Conservation (phyloP, 2,888 invertebrate genomes). For the Calliphora vomitoria region DNA sequence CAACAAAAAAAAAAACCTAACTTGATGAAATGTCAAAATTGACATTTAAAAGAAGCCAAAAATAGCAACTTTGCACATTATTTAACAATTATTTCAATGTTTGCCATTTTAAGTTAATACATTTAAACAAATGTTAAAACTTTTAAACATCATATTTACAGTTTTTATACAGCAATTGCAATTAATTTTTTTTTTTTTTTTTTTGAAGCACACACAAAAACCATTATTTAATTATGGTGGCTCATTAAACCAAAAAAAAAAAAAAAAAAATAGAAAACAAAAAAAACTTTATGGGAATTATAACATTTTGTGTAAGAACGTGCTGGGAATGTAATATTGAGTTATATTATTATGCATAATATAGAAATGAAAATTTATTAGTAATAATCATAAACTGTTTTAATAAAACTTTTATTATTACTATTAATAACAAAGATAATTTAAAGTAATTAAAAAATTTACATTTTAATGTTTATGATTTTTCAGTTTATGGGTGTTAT, state of each 20-base stretch:
- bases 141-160: not conserved
- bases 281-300: constrained; percentile 50
- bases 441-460: not conserved
- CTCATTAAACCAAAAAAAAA: constrained; percentile 21
- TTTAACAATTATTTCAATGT: constrained; percentile 6
- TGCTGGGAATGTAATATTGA: constrained; percentile 42
- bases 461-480: too few relatives aligned
- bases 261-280: not conserved
- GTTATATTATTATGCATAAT: constrained; percentile 26
- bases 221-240: constrained; percentile 42
- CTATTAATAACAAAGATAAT: too few relatives aligned
- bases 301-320: constrained; percentile 29
- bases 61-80: not conserved
- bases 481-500: not conserved
- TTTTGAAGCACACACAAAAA: not conserved
- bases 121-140: not conserved
- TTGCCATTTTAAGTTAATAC: constrained; percentile 11
- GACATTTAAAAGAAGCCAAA: constrained; percentile 25
- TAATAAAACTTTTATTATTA: not conserved
- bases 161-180: constrained; percentile 19
- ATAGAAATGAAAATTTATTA: constrained; percentile 11
- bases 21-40: constrained; percentile 23
- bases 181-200: constrained; percentile 7
- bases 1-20: not conserved
- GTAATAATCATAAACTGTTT: constrained; percentile 23